Base-by-base conservation (phyloP, 92 coral and sea anemone genomes). In the Porites lobata region DNA sequence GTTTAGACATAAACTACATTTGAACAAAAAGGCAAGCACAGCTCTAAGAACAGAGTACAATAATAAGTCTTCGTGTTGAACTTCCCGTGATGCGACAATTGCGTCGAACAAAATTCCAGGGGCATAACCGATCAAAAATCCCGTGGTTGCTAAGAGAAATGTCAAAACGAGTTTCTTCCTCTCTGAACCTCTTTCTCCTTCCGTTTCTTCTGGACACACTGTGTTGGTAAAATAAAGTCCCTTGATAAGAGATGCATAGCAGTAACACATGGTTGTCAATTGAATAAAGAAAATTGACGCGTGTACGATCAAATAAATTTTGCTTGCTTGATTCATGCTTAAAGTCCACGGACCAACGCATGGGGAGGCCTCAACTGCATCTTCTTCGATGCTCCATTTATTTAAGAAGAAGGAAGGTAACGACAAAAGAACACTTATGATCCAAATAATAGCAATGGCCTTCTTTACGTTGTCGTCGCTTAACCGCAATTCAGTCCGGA, bases 211-310 rank as follows among this genome's bases (percentile, higher is more conserved):
- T 52, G 78, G 14, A 11, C 64, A 52, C 1, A 52, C 53, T 1
- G 64, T 21, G 43, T 74, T 74, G 64, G 29, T 9, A 52, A 74
- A 74, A 43, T 74, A 74, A 13, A 74, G 18, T 19, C 78, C 78
- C 54, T 74, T 74, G 32, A 74, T 20, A 14, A 74, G 20, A 26
- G 78, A 74, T 74, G 38, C 78, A 20, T 74, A 74, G 26, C 78
- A 74, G n/a, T n/a, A 74, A 52, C 52, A 18, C 6, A 74, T 18
- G 1, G 54, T 20, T 20, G 26, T 43, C 29, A 3, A 1, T 0
- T 62, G 78, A 20, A 19, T 52, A 10, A 19, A 74, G 11, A 4
- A 1, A 24, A 1, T 9, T 0, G 54, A 0, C 4, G 8, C 47
- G 43, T 0, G 0, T 8, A 52, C 8, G 19, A 74, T 2, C 26